Percentiles rank a stretch among this genome's conserved stretches.
Evolutionary conservation across 1,140 invertebrate species (phyloP).

Genomic region (Araneus ventricosus): DNA sequence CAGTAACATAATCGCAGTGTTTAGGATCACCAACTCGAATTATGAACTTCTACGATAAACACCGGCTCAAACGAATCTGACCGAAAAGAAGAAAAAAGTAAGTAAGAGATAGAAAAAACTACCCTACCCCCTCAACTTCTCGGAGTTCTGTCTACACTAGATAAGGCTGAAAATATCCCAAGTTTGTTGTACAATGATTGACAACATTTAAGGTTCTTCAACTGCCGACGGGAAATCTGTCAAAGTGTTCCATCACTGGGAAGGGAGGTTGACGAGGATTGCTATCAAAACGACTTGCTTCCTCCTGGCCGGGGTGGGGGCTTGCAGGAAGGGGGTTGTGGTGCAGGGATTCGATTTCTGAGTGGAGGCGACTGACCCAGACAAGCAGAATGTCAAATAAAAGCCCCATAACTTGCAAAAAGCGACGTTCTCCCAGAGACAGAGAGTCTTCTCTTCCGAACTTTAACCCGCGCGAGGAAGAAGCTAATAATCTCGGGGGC

Average conservation of each 20-base stretch:
- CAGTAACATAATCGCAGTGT: conserved; percentile 58
- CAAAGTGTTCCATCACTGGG: conserved; percentile 42
- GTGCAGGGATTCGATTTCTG: background rate
- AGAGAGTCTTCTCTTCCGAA: conserved; percentile 20
- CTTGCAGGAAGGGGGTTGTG: background rate
- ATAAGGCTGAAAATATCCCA: conserved; percentile 34
- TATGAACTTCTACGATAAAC: conserved; percentile 36
- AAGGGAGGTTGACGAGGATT: background rate
- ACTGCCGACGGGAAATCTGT: conserved; percentile 37
- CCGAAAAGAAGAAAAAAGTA: background rate
- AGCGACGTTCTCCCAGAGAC: background rate
- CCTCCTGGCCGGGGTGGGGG: too few species aligned
- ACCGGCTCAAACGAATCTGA: conserved; percentile 30
- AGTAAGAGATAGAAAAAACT: background rate
- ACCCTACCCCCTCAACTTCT: background rate
- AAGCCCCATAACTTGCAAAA: conserved; percentile 56
- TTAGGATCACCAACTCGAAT: conserved; percentile 55
- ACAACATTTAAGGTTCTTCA: background rate
- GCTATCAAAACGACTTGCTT: background rate
- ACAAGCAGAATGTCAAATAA: conserved; percentile 55
- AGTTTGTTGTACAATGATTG: conserved; percentile 35
- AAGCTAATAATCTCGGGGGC: conserved; percentile 1
- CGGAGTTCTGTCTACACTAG: conserved; percentile 55
- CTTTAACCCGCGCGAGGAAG: conserved; percentile 5
- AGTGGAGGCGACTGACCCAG: background rate